Percentiles rank a stretch among this genome's conserved stretches.
These are phyloP conservation scores for Clarias batrachus DNA, from an alignment of 2,113 vertebrate species.

Conservation along the genomic window DNA sequence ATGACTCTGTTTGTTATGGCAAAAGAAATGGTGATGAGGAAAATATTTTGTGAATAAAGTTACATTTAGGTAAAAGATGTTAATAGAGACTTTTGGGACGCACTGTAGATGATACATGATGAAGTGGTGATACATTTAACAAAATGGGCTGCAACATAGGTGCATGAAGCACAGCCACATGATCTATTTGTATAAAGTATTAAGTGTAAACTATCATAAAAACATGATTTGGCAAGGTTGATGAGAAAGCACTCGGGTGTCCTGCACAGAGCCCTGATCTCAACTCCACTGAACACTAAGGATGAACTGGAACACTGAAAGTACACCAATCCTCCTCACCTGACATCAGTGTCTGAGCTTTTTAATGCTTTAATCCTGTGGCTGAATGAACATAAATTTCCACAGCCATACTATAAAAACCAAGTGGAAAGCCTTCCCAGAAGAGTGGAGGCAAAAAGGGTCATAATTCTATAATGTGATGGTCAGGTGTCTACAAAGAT, in stretches of 20 bases:
- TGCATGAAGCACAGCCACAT: neutral
- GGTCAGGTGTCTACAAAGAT: too few species aligned
- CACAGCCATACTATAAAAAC: neutral
- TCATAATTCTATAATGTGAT: too few species aligned
- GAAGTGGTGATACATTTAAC: neutral
- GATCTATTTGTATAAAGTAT: neutral
- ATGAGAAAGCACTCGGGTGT: neutral
- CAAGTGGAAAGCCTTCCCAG: neutral
- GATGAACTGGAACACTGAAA: neutral
- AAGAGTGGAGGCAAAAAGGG: neutral
- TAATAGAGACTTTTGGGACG: too few species aligned
- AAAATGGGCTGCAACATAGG: neutral
- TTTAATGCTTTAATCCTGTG: neutral
- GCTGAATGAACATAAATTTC: neutral
- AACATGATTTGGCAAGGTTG: neutral
- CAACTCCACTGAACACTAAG: neutral
- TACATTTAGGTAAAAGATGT: too few species aligned
- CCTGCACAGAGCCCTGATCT: neutral
- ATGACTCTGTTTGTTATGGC: too few species aligned
- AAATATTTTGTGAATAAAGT: too few species aligned
- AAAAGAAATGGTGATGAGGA: too few species aligned
- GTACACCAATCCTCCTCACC: neutral
- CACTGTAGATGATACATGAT: neutral
- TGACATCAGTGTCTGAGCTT: neutral
- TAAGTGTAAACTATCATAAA: neutral